Percentiles rank a stretch among this genome's conserved stretches.
phyloP scores from a whole-genome alignment of 2,113 vertebrate genomes.

The Mastomys natalensis region DNA sequence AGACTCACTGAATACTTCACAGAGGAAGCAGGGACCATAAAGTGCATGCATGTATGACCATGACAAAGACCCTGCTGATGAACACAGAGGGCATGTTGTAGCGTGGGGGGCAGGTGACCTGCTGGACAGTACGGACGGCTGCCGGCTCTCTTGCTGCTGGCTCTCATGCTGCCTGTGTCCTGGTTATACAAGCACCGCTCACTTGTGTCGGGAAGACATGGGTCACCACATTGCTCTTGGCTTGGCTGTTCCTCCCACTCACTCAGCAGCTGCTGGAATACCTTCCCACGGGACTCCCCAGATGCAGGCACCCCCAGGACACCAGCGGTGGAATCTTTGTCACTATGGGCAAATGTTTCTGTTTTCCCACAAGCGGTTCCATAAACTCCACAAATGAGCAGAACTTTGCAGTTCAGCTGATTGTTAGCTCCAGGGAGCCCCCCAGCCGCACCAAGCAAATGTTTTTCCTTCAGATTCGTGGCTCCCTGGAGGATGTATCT shows the following conservation, averaged over 20 bases:
- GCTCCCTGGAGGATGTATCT: not conserved
- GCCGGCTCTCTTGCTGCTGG: too few species aligned
- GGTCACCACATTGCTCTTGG: not conserved
- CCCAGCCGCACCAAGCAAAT: not conserved
- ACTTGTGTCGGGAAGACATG: not conserved
- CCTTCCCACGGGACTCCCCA: not conserved
- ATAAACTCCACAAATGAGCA: conserved; percentile 42
- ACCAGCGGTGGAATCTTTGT: not conserved
- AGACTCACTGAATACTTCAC: not conserved
- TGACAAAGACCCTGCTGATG: not conserved
- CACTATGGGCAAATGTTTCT: conserved; percentile 54
- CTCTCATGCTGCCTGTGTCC: fast-evolving
- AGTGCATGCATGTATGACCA: not conserved
- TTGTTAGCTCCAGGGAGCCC: conserved; percentile 55
- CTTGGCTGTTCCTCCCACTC: not conserved
- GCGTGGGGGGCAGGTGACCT: not conserved
- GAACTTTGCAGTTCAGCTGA: conserved; percentile 34
- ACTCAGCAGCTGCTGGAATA: not conserved
- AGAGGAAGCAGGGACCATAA: not conserved
- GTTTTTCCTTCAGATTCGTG: not conserved
- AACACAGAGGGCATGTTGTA: not conserved
- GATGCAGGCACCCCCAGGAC: not conserved
- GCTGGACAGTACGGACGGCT: not conserved
- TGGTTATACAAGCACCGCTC: not conserved
- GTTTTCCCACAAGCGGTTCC: conserved; percentile 51